Evolutionary conservation across 2,888 invertebrate genomes (phyloP).

Genomic region (Eucriotettix oculatus): DNA sequence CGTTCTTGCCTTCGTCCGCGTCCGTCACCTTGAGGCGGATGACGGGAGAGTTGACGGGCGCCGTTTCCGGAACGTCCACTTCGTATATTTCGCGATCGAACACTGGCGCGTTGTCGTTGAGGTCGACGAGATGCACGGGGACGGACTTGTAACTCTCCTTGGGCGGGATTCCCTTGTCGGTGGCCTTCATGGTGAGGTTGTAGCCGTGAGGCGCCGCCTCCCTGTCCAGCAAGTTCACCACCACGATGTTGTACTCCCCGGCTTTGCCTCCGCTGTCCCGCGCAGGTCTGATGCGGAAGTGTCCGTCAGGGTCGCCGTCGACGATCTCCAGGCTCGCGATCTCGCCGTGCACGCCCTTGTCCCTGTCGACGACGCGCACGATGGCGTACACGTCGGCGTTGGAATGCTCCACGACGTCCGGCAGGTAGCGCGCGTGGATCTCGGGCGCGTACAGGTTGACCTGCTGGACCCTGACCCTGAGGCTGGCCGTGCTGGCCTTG

Average conservation of each 20-base stretch:
- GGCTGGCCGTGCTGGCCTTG: slow-evolving; percentile 53
- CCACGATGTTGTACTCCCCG: slow-evolving; percentile 65
- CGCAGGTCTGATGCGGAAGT: slow-evolving; percentile 59
- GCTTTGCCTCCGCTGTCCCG: slow-evolving; percentile 25
- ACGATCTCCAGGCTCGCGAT: slow-evolving; percentile 68
- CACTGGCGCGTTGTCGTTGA: slow-evolving; percentile 73
- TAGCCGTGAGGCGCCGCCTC: slow-evolving; percentile 65
- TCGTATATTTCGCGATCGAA: slow-evolving; percentile 77
- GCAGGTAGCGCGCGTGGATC: slow-evolving; percentile 61
- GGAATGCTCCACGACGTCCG: slow-evolving; percentile 64
- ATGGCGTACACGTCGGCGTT: slow-evolving; percentile 80
- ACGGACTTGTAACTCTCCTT: slow-evolving; percentile 64
- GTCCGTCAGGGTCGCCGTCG: slow-evolving; percentile 78
- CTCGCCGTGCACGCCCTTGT: slow-evolving; percentile 69
- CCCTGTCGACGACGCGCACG: slow-evolving; percentile 66
- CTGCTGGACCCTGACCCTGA: slow-evolving; percentile 59
- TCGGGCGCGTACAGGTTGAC: slow-evolving; percentile 80
- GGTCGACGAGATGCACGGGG: slow-evolving; percentile 62
- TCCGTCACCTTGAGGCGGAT: slow-evolving; percentile 76
- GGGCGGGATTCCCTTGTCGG: slow-evolving; percentile 67
- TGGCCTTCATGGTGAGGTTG: slow-evolving; percentile 71
- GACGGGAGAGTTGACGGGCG: slow-evolving; percentile 76
- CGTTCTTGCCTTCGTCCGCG: slow-evolving; percentile 67
- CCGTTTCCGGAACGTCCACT: slow-evolving; percentile 72
- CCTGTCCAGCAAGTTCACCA: slow-evolving; percentile 59